Evolutionary conservation across 2,113 vertebrate genomes (phyloP).

Genomic region (Pomatostomus ruficeps): DNA sequence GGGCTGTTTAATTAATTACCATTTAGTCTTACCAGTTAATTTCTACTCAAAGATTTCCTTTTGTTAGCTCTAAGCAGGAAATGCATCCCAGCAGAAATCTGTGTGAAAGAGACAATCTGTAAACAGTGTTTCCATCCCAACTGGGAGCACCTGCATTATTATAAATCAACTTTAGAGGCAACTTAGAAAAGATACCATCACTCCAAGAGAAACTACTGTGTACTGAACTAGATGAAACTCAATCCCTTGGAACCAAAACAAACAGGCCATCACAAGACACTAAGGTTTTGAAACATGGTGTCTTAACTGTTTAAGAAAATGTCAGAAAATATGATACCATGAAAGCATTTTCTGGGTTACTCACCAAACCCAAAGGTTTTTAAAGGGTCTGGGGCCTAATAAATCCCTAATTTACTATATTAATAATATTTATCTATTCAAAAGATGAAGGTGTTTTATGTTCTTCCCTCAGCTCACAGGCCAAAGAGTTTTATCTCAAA

Average conservation of each 20-base stretch:
- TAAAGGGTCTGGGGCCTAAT: not conserved
- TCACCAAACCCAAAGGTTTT: not conserved
- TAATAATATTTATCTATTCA: not conserved
- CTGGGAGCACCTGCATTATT: not conserved
- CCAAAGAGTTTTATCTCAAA: not conserved
- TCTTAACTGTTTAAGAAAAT: not conserved
- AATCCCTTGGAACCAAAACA: slow-evolving; percentile 3
- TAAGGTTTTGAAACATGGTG: not conserved
- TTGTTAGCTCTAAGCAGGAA: not conserved
- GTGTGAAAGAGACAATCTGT: not conserved
- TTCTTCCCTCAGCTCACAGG: not conserved
- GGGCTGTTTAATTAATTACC: not conserved
- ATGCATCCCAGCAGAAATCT: not conserved
- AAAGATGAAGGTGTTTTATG: not conserved
- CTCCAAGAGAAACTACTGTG: not conserved
- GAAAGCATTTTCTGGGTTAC: not conserved
- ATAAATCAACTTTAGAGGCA: not conserved
- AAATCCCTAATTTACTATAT: not conserved
- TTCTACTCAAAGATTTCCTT: not conserved
- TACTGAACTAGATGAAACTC: slow-evolving; percentile 19
- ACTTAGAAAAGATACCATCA: not conserved
- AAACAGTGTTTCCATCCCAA: not conserved
- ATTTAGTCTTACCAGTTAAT: not conserved
- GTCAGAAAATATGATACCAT: not conserved
- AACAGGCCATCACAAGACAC: not conserved